Conservation (phyloP, 2,113 vertebrate species). For the Trogon melanurus region DNA sequence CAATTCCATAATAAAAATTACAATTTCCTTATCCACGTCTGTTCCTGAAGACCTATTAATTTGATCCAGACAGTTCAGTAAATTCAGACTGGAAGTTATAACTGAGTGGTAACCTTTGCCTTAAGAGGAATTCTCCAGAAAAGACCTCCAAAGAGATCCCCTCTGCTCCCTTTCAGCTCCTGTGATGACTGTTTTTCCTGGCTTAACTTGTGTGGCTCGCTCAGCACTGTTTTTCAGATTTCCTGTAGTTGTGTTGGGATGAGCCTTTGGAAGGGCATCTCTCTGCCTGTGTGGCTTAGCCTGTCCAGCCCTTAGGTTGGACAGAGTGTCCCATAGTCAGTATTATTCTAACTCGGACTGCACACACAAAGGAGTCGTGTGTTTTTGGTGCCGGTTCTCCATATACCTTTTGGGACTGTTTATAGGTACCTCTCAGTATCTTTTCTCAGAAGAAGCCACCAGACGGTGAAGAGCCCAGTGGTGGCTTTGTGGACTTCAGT, state of each 20-base stretch:
- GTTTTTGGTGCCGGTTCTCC: neutral
- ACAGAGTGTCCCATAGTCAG: neutral
- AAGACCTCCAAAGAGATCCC: conserved; percentile 5
- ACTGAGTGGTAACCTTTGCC: neutral
- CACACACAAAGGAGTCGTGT: neutral
- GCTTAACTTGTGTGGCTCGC: conserved; percentile 6
- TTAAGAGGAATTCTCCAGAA: neutral
- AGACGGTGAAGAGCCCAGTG: neutral
- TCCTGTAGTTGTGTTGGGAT: neutral
- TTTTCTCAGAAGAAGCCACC: conserved; percentile 17
- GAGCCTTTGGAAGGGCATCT: conserved; percentile 15
- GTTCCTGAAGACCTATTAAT: neutral
- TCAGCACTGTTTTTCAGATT: conserved; percentile 8
- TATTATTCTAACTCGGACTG: neutral
- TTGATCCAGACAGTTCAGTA: neutral
- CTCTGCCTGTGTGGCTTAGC: conserved; percentile 36
- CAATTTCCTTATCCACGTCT: neutral
- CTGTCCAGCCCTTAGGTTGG: neutral
- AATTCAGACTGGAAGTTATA: neutral
- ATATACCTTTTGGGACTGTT: neutral
- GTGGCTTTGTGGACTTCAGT: conserved; percentile 60
- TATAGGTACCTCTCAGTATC: neutral
- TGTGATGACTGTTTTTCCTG: conserved; percentile 13
- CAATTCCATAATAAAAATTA: neutral
- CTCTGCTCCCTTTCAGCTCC: neutral